These are phyloP conservation scores for Argyra leucocephala DNA, from an alignment of 2,888 invertebrate species.

Conservation along the genomic window DNA sequence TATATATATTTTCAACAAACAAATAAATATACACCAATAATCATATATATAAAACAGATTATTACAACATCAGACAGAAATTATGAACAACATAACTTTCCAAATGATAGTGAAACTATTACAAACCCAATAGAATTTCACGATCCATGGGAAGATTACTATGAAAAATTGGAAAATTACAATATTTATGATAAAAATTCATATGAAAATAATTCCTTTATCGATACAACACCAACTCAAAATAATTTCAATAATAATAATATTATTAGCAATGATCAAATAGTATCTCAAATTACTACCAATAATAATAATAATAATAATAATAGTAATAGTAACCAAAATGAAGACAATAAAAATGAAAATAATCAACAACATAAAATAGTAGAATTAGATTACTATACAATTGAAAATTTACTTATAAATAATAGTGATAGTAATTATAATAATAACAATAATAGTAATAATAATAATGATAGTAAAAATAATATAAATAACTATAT, in stretches of 20 bases:
- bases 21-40: too few relatives aligned
- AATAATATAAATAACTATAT: background rate
- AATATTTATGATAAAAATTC: conserved; percentile 10
- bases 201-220: conserved; percentile 8
- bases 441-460: conserved; percentile 14
- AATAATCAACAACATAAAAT: background rate
- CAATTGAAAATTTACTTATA: conserved; percentile 1
- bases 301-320: conserved; percentile 10
- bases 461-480: conserved; percentile 5
- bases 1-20: background rate
- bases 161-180: conserved; percentile 45
- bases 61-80: background rate
- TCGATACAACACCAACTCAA: background rate
- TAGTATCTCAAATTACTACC: conserved; percentile 6
- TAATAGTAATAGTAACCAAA: conserved; percentile 4
- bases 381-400: conserved; percentile 1
- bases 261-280: conserved; percentile 7
- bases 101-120: conserved; percentile 16
- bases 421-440: conserved; percentile 8
- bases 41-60: background rate
- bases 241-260: too few relatives aligned
- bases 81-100: background rate
- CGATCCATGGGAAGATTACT: conserved; percentile 71
- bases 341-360: conserved; percentile 9
- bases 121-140: conserved; percentile 34